Conservation (phyloP, 2,888 invertebrate genomes). For the Drosophila hamatofila region DNA sequence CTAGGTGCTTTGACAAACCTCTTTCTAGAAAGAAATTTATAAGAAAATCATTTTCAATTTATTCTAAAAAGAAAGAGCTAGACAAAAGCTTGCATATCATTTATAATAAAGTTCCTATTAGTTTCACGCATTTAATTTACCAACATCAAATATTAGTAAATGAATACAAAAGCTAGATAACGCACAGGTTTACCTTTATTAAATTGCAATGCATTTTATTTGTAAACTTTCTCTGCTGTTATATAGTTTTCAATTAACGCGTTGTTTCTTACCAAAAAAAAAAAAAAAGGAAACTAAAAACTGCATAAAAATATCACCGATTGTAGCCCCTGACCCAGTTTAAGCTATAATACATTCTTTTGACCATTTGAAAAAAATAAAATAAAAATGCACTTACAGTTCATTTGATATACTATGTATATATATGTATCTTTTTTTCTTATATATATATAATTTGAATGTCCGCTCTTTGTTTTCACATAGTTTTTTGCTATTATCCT, state of each 20-base stretch:
- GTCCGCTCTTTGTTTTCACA: conserved; percentile 32
- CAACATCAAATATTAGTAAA: not conserved
- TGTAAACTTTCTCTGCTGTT: not conserved
- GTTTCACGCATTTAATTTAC: not conserved
- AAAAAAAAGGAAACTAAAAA: not conserved
- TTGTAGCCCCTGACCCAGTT: conserved; percentile 53
- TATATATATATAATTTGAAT: conserved; percentile 24
- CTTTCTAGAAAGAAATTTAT: too few species aligned
- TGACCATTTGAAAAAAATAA: conserved; percentile 1
- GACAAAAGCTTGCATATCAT: not conserved
- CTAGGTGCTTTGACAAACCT: too few species aligned
- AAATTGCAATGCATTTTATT: not conserved
- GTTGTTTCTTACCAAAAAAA: not conserved
- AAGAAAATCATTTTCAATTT: too few species aligned
- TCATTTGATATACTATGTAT: conserved; percentile 1
- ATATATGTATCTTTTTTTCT: too few species aligned
- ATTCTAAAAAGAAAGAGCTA: too few species aligned
- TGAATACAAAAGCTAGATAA: not conserved
- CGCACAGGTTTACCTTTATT: not conserved
- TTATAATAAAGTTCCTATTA: not conserved
- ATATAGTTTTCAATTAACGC: conserved; percentile 31
- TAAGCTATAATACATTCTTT: conserved; percentile 26
- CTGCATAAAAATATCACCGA: conserved; percentile 9
- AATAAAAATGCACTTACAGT: conserved; percentile 10
- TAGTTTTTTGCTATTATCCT: conserved; percentile 36